A percentile compares a stretch with the other conserved stretches of the same genome.
Evolutionary conservation across 2,888 invertebrate genomes (phyloP).

Genomic region (Hypomecis punctinalis): DNA sequence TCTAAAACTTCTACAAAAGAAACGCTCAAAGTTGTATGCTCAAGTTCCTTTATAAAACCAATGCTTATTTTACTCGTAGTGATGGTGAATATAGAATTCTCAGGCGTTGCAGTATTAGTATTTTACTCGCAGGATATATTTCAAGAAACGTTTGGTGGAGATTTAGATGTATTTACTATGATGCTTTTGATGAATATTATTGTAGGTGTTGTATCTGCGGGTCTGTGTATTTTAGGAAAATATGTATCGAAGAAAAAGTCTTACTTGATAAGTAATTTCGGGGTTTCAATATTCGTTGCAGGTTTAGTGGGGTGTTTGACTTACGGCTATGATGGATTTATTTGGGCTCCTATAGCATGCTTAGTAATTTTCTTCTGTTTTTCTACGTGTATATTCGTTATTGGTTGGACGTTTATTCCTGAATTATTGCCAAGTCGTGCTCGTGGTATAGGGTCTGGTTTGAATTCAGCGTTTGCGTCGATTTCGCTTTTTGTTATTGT

Average conservation of each 20-base stretch:
- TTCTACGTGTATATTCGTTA: slow-evolving; percentile 42
- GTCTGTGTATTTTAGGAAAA: slow-evolving; percentile 20
- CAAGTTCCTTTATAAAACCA: slow-evolving; percentile 26
- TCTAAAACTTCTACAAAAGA: slow-evolving; percentile 13
- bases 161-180: slow-evolving; percentile 24
- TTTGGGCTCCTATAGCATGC: slow-evolving; percentile 17
- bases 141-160: slow-evolving; percentile 15
- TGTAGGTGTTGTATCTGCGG: slow-evolving; percentile 1
- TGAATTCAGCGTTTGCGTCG: slow-evolving; percentile 15
- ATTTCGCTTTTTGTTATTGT: slow-evolving; percentile 22
- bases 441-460: slow-evolving; percentile 52
- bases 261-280: slow-evolving; percentile 16
- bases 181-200: slow-evolving; percentile 22
- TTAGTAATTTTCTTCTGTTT: slow-evolving; percentile 28
- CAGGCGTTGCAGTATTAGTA: slow-evolving; percentile 22
- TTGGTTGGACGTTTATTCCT: slow-evolving; percentile 54
- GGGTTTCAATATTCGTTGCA: slow-evolving; percentile 5
- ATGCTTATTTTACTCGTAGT: slow-evolving; percentile 12
- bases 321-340: not conserved
- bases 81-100: slow-evolving; percentile 22
- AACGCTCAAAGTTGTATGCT: slow-evolving; percentile 6
- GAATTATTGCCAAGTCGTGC: slow-evolving; percentile 53
- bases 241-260: slow-evolving; percentile 21
- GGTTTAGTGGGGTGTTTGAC: slow-evolving; percentile 12
- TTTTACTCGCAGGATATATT: slow-evolving; percentile 32